phyloP scores from a whole-genome alignment of 2,797 vertebrate species.

The Oreochromis grahami region DNA sequence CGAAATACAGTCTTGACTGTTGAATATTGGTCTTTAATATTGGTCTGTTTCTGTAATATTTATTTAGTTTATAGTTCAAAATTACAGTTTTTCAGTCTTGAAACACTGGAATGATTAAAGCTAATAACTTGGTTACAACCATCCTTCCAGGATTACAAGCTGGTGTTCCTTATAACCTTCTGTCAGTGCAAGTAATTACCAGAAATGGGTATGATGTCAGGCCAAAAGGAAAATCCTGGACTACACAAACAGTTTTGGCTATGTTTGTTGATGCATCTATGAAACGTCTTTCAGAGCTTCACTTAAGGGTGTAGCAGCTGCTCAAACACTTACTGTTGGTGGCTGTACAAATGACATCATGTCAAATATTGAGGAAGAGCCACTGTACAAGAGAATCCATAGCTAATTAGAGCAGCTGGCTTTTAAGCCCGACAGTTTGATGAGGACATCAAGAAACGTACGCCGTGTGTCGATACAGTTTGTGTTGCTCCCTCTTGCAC shows the following conservation, averaged over 20 bases:
- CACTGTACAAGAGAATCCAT: slow-evolving; percentile 70
- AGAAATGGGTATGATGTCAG: slow-evolving; percentile 8
- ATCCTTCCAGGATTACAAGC: not conserved
- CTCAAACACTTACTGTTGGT: slow-evolving; percentile 53
- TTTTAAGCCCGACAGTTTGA: slow-evolving; percentile 74
- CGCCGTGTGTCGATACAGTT: slow-evolving; percentile 60
- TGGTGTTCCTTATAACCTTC: not conserved
- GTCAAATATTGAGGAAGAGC: slow-evolving; percentile 65
- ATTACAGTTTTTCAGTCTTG: not conserved
- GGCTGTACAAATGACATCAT: slow-evolving; percentile 62
- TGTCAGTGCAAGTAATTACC: slow-evolving; percentile 19
- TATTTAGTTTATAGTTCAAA: not conserved
- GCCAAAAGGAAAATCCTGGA: slow-evolving; percentile 18
- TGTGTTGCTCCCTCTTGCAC: slow-evolving; percentile 58
- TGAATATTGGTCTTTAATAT: not conserved
- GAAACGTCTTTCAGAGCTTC: slow-evolving; percentile 20
- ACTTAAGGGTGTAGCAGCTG: slow-evolving; percentile 52
- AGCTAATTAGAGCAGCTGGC: slow-evolving; percentile 79
- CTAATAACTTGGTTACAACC: not conserved
- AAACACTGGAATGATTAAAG: not conserved
- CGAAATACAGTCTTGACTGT: not conserved
- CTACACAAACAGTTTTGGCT: slow-evolving; percentile 11
- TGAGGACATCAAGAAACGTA: slow-evolving; percentile 67
- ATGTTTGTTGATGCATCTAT: slow-evolving; percentile 16
- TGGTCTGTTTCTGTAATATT: not conserved